Base-by-base conservation (phyloP, 2,888 invertebrate species). In the Parnassius apollo region DNA sequence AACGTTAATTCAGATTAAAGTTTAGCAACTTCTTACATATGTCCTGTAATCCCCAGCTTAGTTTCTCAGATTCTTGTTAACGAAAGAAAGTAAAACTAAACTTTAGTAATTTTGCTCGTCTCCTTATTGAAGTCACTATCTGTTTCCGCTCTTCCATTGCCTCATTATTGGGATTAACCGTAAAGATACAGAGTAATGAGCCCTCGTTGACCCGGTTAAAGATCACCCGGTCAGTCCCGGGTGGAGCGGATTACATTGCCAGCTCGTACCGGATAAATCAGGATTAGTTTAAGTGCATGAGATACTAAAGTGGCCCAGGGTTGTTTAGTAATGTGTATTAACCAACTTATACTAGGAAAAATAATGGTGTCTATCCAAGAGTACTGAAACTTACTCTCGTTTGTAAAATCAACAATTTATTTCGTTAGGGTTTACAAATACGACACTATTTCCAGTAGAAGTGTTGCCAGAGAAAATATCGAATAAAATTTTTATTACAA, bases 231-330 rank as follows among this genome's bases (percentile, higher is more conserved):
- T 59, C 64, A 60, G 64, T 60, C 52, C 52, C 52, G 49, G 56
- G 48, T 46, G 62, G 55, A 51, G 65, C 60, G 65, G 66, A 68
- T 69, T 69, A 66, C 64, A 61, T 61, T 61, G 57, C 64, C 64
- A 59, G 62, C 64, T 68, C 64, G 65, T 65, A 64, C 65, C 55
- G 59, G 66, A 65, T 74, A 72, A 74, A 71, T 70, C 70, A 62
- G 69, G 73, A 72, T 74, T 73, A 69, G 66, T 65, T 66, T 65
- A 69, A 69, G 66, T 72, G 69, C 69, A 71, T 67, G 65, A 68
- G 65, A 70, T 65, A 67, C 66, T 61, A 62, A 50, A 44, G 48
- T 42, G 52, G 49, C 35, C 46, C 25, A 25, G 44, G 50, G 51
- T 45, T 57, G 22, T 35, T 45, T 22, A 22, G 60, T 64, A 59